A percentile compares a stretch with the other conserved stretches of the same genome.
These are phyloP conservation scores for Sinohyriopsis cumingii DNA, from an alignment of 2,888 invertebrate genomes.

Conservation along the genomic window DNA sequence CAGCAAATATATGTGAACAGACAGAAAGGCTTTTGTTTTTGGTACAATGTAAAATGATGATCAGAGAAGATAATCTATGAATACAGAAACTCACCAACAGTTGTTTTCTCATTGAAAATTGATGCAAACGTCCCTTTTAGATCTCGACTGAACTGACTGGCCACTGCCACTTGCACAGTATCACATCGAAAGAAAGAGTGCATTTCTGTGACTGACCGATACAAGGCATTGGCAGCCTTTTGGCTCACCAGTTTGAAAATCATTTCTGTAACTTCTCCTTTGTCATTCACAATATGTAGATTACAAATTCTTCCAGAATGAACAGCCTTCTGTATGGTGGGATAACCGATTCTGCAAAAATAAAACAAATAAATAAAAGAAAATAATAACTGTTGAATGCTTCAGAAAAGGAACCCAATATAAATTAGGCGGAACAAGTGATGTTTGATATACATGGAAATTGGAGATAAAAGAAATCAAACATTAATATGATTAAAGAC, in stretches of 20 bases:
- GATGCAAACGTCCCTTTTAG: constrained; percentile 92
- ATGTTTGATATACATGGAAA: too few species aligned
- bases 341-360: constrained; percentile 64
- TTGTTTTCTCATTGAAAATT: constrained; percentile 84
- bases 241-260: constrained; percentile 84
- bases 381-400: neutral
- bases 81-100: constrained; percentile 51
- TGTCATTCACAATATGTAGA: constrained; percentile 61
- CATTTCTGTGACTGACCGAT: constrained; percentile 88
- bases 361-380: neutral
- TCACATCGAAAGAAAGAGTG: constrained; percentile 95
- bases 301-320: constrained; percentile 63
- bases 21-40: too few species aligned
- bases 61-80: neutral
- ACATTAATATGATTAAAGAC: too few species aligned
- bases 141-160: constrained; percentile 90
- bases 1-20: too few species aligned
- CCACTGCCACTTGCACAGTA: constrained; percentile 89
- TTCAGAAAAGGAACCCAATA: neutral
- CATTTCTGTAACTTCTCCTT: constrained; percentile 73
- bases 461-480: too few species aligned
- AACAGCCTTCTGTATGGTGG: constrained; percentile 67
- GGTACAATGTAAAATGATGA: neutral
- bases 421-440: too few species aligned
- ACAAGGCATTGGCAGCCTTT: constrained; percentile 83